Evolutionary conservation across 2,113 vertebrate genomes (phyloP).

Genomic region (Sprattus sprattus): DNA sequence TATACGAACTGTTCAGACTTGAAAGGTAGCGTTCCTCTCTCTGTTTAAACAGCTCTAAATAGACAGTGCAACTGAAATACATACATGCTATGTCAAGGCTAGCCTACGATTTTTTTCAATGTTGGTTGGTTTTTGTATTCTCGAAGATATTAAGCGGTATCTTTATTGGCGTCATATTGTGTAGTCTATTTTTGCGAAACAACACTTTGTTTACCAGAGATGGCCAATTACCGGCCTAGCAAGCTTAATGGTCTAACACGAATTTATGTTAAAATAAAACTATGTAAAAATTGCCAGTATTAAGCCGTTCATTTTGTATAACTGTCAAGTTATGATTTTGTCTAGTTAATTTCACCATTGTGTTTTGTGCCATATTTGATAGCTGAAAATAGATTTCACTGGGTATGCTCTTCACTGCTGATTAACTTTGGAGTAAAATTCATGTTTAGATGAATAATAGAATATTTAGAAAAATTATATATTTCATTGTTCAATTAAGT

Average conservation of each 20-base stretch:
- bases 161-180: neutral
- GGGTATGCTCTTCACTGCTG: neutral
- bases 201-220: neutral
- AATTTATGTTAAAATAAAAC: neutral
- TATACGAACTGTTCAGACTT: neutral
- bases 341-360: neutral
- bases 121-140: neutral
- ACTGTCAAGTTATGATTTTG: neutral
- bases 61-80: neutral
- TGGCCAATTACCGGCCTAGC: neutral
- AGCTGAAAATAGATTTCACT: neutral
- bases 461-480: neutral
- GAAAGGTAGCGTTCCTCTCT: neutral
- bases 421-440: neutral
- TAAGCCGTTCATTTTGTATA: neutral
- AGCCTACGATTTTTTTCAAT: neutral
- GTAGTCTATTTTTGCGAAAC: neutral
- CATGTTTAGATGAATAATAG: neutral
- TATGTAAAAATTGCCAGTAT: neutral
- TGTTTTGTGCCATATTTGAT: neutral
- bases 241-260: neutral
- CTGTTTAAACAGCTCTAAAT: neutral
- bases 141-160: neutral
- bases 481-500: neutral
- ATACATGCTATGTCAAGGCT: neutral